These are phyloP conservation scores for Drosophila limbata DNA, from an alignment of 2,888 invertebrate species.

Conservation along the genomic window DNA sequence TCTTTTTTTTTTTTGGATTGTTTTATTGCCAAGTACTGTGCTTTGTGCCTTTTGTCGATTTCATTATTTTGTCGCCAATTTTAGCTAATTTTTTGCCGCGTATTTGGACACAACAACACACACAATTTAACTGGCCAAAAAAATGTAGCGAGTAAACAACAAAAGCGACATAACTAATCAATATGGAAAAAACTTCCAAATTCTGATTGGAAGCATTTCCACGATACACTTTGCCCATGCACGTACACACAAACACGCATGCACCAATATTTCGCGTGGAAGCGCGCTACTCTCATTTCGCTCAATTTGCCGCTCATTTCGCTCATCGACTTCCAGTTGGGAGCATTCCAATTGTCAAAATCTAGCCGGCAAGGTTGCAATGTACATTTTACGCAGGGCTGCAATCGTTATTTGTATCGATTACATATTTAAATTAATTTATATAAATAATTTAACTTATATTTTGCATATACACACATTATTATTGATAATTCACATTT, in stretches of 20 bases:
- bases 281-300: slow-evolving; percentile 24
- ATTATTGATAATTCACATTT: background rate
- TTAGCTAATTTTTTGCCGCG: slow-evolving; percentile 49
- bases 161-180: slow-evolving; percentile 85
- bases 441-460: background rate
- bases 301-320: slow-evolving; percentile 34
- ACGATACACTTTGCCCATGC: slow-evolving; percentile 53
- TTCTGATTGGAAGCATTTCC: slow-evolving; percentile 68
- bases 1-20: background rate
- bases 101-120: slow-evolving; percentile 62
- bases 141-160: slow-evolving; percentile 84
- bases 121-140: slow-evolving; percentile 72
- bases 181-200: slow-evolving; percentile 84
- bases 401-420: slow-evolving; percentile 16
- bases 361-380: slow-evolving; percentile 56
- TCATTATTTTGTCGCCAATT: slow-evolving; percentile 22
- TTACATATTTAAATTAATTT: background rate
- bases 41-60: slow-evolving; percentile 18
- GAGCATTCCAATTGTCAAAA: slow-evolving; percentile 61
- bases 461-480: background rate
- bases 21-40: slow-evolving; percentile 5
- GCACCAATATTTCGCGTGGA: slow-evolving; percentile 69
- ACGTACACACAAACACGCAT: slow-evolving; percentile 56
- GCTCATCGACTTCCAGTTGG: slow-evolving; percentile 41
- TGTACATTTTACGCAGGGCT: slow-evolving; percentile 23